phyloP scores from a whole-genome alignment of 2,888 invertebrate genomes.

The Laspeyria flexula region DNA sequence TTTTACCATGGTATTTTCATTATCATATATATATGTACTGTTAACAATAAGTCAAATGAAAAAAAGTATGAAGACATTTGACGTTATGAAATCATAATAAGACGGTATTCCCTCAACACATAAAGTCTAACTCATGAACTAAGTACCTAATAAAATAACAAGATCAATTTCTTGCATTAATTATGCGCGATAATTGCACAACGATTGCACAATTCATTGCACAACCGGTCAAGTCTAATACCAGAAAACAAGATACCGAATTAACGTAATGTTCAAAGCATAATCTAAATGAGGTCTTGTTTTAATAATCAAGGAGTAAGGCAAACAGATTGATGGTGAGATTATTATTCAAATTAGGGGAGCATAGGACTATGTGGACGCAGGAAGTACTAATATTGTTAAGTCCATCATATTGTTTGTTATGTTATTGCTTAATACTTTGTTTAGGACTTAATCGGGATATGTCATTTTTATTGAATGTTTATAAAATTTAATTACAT shows the following conservation, averaged over 20 bases:
- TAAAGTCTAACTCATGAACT: no score
- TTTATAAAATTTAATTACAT: no score
- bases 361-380: conserved; percentile 41
- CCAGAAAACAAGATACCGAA: conserved; percentile 33
- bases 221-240: conserved; percentile 13
- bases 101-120: no score
- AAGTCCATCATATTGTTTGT: conserved; percentile 38
- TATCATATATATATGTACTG: no score
- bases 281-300: conserved; percentile 61
- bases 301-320: conserved; percentile 61
- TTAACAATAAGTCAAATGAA: no score
- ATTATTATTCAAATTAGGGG: conserved; percentile 66
- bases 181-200: conserved; percentile 11
- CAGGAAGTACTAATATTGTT: conserved; percentile 37
- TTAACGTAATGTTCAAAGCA: conserved; percentile 43
- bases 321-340: conserved; percentile 62
- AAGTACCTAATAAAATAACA: background rate
- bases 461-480: background rate
- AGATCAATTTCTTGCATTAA: conserved; percentile 1
- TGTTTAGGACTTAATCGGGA: conserved; percentile 28
- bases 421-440: conserved; percentile 34
- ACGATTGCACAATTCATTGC: background rate
- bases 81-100: no score
- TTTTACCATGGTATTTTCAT: no score
- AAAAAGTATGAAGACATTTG: no score